Evolutionary conservation across 2,888 invertebrate genomes (phyloP), one percentile per base, ranked within the genome.

Genomic region (Catocala sponsa): DNA sequence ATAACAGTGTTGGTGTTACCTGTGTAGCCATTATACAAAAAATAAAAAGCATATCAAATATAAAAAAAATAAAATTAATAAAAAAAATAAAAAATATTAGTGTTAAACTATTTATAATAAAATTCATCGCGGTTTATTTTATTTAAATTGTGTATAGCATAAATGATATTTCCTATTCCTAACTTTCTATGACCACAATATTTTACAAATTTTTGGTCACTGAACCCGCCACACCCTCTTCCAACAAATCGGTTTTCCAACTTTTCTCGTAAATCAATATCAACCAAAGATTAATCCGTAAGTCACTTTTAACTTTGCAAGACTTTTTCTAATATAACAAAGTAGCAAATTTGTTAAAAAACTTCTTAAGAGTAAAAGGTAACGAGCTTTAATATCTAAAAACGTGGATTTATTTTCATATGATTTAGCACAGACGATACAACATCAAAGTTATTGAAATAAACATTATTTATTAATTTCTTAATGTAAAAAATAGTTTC

Each of bases 201-300:
- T 38, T 38, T 38, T 38, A 38, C 6, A 38, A 38, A 38, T 6
- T 38, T 38, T 38, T 50, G 55, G 61, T 53, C 53, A 59, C 59
- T 44, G 49, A 64, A 63, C 70, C 70, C 51, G 10, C 41, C 50
- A 33, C 58, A 47, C 65, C 56, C 59, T 47, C 65, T 63, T 74
- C 68, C 67, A 72, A 73, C 70, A 79, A 81, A 79, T 79, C 71
- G 66, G 59, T 65, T 76, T 74, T 55, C 52, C 60, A 81, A 81
- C 68, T 81, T 81, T 70, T 47, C 65, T 74, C 81, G 72, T 80
- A 80, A 81, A 81, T 81, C 81, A 76, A 73, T 72, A 73, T 52
- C 65, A 58, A 49, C 59, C 68, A 63, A 57, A 75, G 73, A 78
- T 80, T 80, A n/a, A 79, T 78, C 80, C 76, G 70, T 57, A 72